Evolutionary conservation across 2,888 invertebrate species (phyloP).

Genomic region (Noctua fimbriata): DNA sequence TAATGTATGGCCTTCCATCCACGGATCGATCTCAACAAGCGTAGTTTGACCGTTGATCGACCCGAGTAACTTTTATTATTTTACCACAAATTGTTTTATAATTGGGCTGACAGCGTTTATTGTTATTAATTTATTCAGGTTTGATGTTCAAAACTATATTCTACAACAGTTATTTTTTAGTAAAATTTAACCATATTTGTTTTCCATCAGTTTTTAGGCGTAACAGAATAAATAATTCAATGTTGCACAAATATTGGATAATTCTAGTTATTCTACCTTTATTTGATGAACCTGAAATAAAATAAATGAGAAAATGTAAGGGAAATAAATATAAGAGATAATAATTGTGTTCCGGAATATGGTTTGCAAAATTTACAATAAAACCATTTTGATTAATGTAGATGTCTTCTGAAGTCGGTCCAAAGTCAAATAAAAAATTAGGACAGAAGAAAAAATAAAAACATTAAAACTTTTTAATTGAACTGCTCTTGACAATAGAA

Average conservation of each 20-base stretch:
- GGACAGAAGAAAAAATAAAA: background rate
- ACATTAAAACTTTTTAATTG: background rate
- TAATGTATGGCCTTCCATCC: background rate
- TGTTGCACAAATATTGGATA: background rate
- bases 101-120: background rate
- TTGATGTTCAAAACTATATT: background rate
- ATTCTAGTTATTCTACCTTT: no score
- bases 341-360: background rate
- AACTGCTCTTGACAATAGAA: background rate
- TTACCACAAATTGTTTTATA: background rate
- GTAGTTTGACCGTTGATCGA: background rate
- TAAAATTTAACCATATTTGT: background rate
- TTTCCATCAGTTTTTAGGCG: slow-evolving; percentile 4
- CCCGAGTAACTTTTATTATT: background rate
- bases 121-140: background rate
- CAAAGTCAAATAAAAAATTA: background rate
- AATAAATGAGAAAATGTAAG: background rate
- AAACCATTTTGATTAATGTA: background rate
- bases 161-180: background rate
- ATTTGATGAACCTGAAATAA: background rate
- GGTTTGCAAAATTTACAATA: background rate
- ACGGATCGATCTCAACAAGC: background rate
- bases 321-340: background rate
- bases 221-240: slow-evolving; percentile 20
- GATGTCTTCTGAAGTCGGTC: background rate